These are phyloP conservation scores for Pedionomus torquatus DNA, from an alignment of 2,113 vertebrate genomes.

Conservation along the genomic window DNA sequence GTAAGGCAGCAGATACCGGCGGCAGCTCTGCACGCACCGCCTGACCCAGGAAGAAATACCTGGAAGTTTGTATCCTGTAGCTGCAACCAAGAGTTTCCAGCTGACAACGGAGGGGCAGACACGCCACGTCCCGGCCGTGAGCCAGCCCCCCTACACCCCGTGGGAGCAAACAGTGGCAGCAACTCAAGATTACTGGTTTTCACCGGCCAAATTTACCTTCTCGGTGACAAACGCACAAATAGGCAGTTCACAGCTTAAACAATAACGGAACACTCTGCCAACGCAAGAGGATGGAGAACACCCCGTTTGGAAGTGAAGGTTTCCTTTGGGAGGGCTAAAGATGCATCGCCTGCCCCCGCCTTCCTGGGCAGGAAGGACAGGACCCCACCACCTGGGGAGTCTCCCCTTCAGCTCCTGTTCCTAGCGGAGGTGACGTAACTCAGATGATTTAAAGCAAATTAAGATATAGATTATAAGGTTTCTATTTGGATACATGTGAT, in stretches of 20 bases:
- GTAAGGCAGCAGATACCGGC: neutral
- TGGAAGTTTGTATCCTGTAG: neutral
- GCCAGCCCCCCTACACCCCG: too few species aligned
- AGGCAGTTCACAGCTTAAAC: fast-evolving
- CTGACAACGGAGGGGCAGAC: fast-evolving
- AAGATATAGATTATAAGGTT: neutral
- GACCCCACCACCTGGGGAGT: neutral
- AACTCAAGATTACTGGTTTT: neutral
- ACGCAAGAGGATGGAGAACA: neutral
- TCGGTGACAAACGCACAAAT: fast-evolving
- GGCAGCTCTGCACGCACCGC: neutral
- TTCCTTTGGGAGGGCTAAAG: neutral
- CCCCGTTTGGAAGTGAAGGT: fast-evolving
- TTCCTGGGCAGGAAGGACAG: neutral
- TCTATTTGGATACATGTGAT: fast-evolving
- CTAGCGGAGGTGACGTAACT: neutral
- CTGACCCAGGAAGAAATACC: neutral
- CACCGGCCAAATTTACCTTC: neutral
- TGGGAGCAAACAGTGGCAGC: neutral
- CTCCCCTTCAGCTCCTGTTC: neutral
- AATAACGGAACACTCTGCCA: neutral
- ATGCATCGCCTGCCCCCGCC: neutral
- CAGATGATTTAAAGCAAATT: neutral
- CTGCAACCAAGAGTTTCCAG: neutral
- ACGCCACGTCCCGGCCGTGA: fast-evolving